Conservation (phyloP, 2,888 invertebrate genomes). For the Phalera bucephala region DNA sequence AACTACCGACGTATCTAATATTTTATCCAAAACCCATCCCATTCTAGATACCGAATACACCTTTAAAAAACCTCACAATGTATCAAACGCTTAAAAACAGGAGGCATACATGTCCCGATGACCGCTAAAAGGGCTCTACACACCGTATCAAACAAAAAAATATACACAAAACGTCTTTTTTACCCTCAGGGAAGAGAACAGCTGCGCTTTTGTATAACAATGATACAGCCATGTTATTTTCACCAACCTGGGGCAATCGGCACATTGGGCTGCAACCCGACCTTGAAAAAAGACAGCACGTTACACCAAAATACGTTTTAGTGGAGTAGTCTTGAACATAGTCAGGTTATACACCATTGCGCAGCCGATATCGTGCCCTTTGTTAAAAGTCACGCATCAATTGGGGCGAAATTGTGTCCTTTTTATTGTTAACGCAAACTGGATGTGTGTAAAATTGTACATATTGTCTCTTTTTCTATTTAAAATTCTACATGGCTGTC, state of each 20-base stretch:
- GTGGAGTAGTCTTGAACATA: slow-evolving; percentile 35
- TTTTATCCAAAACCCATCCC: neutral
- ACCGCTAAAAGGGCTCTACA: slow-evolving; percentile 71
- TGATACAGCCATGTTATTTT: slow-evolving; percentile 78
- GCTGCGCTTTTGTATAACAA: slow-evolving; percentile 80
- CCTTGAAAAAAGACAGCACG: slow-evolving; percentile 45
- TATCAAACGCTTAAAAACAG: slow-evolving; percentile 50
- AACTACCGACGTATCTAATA: neutral
- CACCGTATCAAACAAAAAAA: slow-evolving; percentile 59
- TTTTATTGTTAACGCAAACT: slow-evolving; percentile 74
- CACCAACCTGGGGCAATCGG: slow-evolving; percentile 72
- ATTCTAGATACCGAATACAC: too few species aligned
- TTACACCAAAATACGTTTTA: too few species aligned
- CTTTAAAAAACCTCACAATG: slow-evolving; percentile 48
- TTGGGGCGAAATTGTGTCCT: slow-evolving; percentile 76
- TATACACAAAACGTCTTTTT: slow-evolving; percentile 75
- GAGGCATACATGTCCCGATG: slow-evolving; percentile 67
- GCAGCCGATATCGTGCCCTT: slow-evolving; percentile 62
- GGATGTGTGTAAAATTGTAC: slow-evolving; percentile 73
- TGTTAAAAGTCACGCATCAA: slow-evolving; percentile 79
- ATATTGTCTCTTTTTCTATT: slow-evolving; percentile 45
- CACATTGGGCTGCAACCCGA: slow-evolving; percentile 54
- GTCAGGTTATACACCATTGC: slow-evolving; percentile 58
- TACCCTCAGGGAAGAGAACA: slow-evolving; percentile 77
- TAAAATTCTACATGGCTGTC: slow-evolving; percentile 34